Evolutionary conservation across 2,888 invertebrate species (phyloP), one percentile per base, ranked within the genome.

Genomic region (Synergus laeviventris): DNA sequence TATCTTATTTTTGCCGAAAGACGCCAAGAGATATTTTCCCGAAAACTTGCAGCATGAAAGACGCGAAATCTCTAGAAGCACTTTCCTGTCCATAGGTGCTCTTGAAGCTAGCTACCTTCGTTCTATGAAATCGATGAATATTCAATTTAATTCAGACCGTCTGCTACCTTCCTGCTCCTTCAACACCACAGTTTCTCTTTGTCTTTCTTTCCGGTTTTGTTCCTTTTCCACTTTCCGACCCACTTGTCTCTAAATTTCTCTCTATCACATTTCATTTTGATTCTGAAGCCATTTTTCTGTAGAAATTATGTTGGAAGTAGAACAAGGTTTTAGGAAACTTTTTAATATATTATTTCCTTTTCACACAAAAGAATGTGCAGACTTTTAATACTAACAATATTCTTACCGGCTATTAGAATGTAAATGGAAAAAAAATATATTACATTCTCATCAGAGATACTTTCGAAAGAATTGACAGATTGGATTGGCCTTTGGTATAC

Each of bases 121-220:
- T 74, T 78, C 77, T 77, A 76, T 62, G 75, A 64, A 81, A 77
- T 76, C 80, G 75, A 81, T 85, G 86, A 85, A 85, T 87, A 85
- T 85, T 82, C 81, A 80, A 77, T 77, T 81, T 76, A 38, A 62
- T 75, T 78, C 76, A 62, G 77, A 75, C 36, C 73, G 42, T 76
- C 74, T 56, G 31, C 74, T 60, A 45, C 21, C 39, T 42, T 45
- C 36, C 74, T 62, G 54, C 45, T 78, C 77, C 60, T 62, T 76
- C 49, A n/a, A n/a, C 36, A n/a, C 18, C 24, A 73, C 62, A 75
- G 18, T 66, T 54, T 66, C 74, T 42, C 45, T 74, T 31, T 60
- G 21, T 76, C 77, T 54, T 49, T 64, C 64, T 73, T 74, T 64
- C 12, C 73, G 78, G 74, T 73, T 77, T 74, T 60, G 73, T 36